phyloP scores from a whole-genome alignment of 2,888 invertebrate species.

The Eupithecia dodoneata region DNA sequence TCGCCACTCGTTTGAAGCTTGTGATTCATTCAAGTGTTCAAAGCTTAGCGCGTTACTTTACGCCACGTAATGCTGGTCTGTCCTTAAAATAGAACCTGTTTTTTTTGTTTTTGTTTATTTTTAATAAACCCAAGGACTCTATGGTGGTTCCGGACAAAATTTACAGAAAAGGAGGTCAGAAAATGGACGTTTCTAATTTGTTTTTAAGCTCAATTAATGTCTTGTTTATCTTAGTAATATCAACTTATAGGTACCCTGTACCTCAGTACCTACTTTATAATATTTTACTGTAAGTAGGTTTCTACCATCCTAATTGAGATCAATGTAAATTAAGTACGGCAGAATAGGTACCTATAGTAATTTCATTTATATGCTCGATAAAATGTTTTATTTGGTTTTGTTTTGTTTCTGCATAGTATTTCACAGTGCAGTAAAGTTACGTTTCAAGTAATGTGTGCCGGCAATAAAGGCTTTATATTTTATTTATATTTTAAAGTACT shows the following conservation, averaged over 20 bases:
- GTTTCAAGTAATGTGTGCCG: background rate
- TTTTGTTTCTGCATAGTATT: background rate
- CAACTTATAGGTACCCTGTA: too few species aligned
- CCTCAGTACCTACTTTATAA: background rate
- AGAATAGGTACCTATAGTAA: background rate
- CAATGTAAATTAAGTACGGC: background rate
- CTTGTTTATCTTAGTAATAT: too few species aligned
- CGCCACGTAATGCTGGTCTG: too few species aligned
- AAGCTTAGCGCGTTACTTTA: too few species aligned
- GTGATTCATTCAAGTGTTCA: too few species aligned
- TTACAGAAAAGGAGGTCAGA: background rate
- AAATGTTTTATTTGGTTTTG: background rate
- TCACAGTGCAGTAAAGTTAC: background rate
- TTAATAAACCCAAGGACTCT: too few species aligned
- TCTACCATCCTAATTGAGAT: background rate
- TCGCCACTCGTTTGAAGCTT: too few species aligned
- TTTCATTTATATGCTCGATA: background rate
- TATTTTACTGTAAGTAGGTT: background rate
- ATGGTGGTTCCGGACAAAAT: background rate
- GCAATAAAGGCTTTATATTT: background rate
- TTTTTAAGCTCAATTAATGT: background rate
- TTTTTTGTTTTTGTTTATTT: too few species aligned
- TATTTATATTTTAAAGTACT: background rate
- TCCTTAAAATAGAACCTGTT: too few species aligned
- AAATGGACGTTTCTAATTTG: background rate